Percentiles rank a stretch among this genome's conserved stretches.
These are phyloP conservation scores for Poeciliopsis occidentalis DNA, from an alignment of 2,113 vertebrate genomes.

Conservation along the genomic window DNA sequence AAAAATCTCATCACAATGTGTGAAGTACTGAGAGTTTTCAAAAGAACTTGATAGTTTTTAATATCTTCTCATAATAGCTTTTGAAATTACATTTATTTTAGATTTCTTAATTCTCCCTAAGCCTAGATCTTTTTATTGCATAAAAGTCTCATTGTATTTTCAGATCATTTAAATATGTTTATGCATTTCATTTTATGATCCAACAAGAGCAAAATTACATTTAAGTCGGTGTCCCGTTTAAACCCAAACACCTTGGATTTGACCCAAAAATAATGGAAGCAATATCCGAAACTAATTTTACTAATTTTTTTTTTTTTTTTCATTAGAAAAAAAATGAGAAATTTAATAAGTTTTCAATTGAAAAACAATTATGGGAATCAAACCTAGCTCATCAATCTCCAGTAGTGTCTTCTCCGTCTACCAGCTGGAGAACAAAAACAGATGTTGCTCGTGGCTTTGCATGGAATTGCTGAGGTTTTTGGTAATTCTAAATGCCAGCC, in stretches of 20 bases:
- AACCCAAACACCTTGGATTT: background rate
- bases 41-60: no score
- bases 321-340: no score
- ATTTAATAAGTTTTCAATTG: background rate
- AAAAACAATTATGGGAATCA: background rate
- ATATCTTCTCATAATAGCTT: no score
- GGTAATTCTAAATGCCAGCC: conserved; percentile 40
- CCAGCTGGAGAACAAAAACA: background rate
- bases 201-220: no score
- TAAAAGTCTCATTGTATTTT: background rate
- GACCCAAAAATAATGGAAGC: background rate
- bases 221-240: background rate
- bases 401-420: background rate
- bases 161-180: no score
- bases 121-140: background rate
- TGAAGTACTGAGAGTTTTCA: no score
- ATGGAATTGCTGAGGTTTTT: conserved; percentile 29
- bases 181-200: no score
- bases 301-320: no score
- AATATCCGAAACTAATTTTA: background rate
- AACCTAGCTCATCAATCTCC: background rate
- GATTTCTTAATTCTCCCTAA: no score
- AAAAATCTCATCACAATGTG: no score
- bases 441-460: conserved; percentile 6
- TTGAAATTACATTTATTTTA: no score